Conservation (phyloP, 2,888 invertebrate genomes). For the Chymomyza caudatula region DNA sequence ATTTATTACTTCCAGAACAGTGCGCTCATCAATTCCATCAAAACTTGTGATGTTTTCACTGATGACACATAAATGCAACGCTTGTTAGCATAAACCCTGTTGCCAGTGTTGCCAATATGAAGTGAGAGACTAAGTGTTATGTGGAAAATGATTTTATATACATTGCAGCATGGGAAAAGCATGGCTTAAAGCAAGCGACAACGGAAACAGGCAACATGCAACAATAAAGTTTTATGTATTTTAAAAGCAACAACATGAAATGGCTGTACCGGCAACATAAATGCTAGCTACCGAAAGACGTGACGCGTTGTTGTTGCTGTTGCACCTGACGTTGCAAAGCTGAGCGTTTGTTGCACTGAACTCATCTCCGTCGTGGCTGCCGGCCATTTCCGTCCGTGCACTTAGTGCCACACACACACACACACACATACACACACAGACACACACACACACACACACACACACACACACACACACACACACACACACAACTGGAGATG, state of each 20-base stretch:
- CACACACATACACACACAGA: not conserved
- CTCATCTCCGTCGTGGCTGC: constrained; percentile 56
- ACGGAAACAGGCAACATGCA: constrained; percentile 39
- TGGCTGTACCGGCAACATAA: not conserved
- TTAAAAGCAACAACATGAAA: not conserved
- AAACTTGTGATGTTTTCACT: too few relatives aligned
- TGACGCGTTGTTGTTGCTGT: constrained; percentile 26
- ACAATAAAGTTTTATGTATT: constrained; percentile 63
- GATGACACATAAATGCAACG: too few relatives aligned
- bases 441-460: constrained; percentile 13
- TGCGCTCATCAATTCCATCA: too few relatives aligned
- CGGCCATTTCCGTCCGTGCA: constrained; percentile 60
- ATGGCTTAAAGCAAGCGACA: constrained; percentile 22
- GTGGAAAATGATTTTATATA: constrained; percentile 49
- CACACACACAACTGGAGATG: not conserved
- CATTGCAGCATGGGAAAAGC: constrained; percentile 27
- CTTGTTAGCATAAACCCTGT: too few relatives aligned
- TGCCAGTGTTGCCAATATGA: constrained; percentile 31
- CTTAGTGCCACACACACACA: constrained; percentile 44
- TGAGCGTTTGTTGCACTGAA: constrained; percentile 31
- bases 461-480: not conserved
- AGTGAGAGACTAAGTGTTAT: not conserved
- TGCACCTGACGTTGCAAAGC: constrained; percentile 59
- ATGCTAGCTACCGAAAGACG: not conserved
- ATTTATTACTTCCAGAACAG: too few relatives aligned